A percentile compares a stretch with the other conserved stretches of the same genome.
Evolutionary conservation across 2,888 invertebrate genomes (phyloP).

Genomic region (Polydrusus pterygomalis): DNA sequence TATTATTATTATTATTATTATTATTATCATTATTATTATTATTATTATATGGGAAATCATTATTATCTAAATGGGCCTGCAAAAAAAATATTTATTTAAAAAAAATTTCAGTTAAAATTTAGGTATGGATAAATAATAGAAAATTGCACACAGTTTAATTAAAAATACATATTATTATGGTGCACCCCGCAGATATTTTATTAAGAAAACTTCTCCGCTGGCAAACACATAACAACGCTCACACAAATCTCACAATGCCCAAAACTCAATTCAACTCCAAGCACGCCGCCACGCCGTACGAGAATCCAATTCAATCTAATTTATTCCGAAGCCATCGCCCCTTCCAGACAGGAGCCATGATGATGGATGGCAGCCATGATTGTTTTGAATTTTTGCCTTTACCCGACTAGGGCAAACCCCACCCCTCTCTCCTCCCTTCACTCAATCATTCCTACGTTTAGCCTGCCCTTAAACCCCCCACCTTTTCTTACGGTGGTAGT

Average conservation of each 20-base stretch:
- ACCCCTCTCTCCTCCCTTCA: conserved; percentile 75
- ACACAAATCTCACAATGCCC: conserved; percentile 28
- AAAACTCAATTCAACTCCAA: conserved; percentile 30
- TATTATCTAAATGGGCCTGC: too few relatives aligned
- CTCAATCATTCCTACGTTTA: conserved; percentile 74
- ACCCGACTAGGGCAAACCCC: conserved; percentile 64
- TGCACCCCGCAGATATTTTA: neutral
- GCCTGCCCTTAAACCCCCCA: conserved; percentile 69
- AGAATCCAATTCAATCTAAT: conserved; percentile 42
- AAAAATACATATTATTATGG: neutral
- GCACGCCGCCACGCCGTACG: conserved; percentile 17
- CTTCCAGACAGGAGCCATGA: conserved; percentile 71
- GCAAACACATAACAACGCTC: conserved; percentile 9
- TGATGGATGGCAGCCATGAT: conserved; percentile 78
- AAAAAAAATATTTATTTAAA: too few relatives aligned
- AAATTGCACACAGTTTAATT: too few relatives aligned
- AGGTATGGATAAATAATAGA: too few relatives aligned
- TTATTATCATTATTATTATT: too few relatives aligned
- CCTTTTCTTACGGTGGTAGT: conserved; percentile 51
- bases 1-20: too few relatives aligned
- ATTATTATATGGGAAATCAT: too few relatives aligned
- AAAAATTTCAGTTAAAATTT: too few relatives aligned
- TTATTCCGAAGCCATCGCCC: conserved; percentile 47
- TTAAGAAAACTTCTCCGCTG: neutral
- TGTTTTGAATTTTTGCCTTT: conserved; percentile 72